Base-by-base conservation (phyloP, 2,888 invertebrate genomes). In the Euplexia lucipara region DNA sequence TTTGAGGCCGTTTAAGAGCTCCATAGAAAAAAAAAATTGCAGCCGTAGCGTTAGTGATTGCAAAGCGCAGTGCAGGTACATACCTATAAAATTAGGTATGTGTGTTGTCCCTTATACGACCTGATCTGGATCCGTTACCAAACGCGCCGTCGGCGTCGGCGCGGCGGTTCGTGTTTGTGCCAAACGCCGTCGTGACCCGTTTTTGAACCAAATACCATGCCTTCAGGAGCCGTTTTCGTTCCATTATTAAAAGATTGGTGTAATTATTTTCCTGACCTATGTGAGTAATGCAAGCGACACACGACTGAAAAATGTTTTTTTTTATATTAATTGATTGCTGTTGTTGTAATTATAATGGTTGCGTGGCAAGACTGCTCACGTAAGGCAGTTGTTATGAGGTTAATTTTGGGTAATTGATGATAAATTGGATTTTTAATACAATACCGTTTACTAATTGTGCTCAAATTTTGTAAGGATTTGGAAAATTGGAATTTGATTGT, bases 51-150 rank as follows among this genome's bases (percentile, higher is more conserved):
- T 75, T 51, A 30, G 78, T 79, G 79, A 69, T 59, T 44, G 78
- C 78, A 52, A 78, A 78, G 78, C 78, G 76, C 65, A 16, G 78
- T 78, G 79, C n/a, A n/a, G n/a, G 61, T 45, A 69, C 45, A 53
- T 45, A 9, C 9, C 12, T 9, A 16, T 56, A 26, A 20, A 1
- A 16, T 18, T 6, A 8, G 52, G 39, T 22, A 58, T 44, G 53
- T 54, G 39, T 20, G 18, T 44, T 42, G 5, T 34, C 26, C 34
- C 7, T 32, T 42, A 16, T 18, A 20, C 7, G 16, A n/a, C 34
- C 58, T 34, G 22, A 65, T 58, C 45, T 3, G 22, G 32, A 48
- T 26, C 22, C 42, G 26, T 14, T 32, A 45, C 32, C 44, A 20
- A 18, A 4, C n/a, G n/a, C 47, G 22, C 3, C 9, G 42, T 44